Evolutionary conservation across 53 echinoderm and acorn worm species (phyloP).

Genomic region (Pentamera pediparva): DNA sequence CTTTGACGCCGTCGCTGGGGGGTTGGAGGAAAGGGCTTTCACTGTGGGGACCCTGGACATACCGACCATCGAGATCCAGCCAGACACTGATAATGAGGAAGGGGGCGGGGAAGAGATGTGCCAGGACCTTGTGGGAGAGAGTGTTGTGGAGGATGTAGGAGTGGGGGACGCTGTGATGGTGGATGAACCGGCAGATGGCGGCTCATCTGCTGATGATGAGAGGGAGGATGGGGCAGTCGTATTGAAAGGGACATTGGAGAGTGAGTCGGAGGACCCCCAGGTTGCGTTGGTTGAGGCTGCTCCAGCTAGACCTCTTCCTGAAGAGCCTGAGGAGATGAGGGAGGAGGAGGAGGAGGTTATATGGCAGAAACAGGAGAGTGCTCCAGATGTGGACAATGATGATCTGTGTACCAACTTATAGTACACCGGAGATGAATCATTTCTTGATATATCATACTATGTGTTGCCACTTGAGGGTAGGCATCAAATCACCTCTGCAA

Average conservation of each 20-base stretch:
- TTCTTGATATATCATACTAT: too few relatives aligned
- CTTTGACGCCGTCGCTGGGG: neutral
- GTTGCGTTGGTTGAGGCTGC: conserved; percentile 16
- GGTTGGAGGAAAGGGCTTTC: neutral
- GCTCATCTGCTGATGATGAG: conserved; percentile 11
- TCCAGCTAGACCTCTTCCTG: neutral
- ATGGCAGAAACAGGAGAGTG: conserved; percentile 25
- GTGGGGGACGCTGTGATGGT: conserved; percentile 5
- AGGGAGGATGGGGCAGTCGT: conserved; percentile 1
- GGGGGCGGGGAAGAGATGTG: neutral
- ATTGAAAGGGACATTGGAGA: neutral
- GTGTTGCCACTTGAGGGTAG: too few relatives aligned
- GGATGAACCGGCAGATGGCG: conserved; percentile 4
- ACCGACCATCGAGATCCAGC: neutral
- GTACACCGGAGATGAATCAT: too few relatives aligned
- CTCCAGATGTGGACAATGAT: neutral
- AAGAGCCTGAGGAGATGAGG: conserved; percentile 15
- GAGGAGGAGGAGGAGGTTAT: conserved; percentile 33
- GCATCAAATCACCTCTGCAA: too few relatives aligned
- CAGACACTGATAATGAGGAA: conserved; percentile 7
- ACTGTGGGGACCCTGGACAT: neutral
- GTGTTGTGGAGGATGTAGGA: conserved; percentile 12
- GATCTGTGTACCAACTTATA: conserved; percentile 8
- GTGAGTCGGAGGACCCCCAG: conserved; percentile 21
- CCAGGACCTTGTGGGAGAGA: too few relatives aligned